Percentiles rank a stretch among this genome's conserved stretches.
These are phyloP conservation scores for Drosophila lini DNA, from an alignment of 1,140 invertebrate species.

Conservation along the genomic window DNA sequence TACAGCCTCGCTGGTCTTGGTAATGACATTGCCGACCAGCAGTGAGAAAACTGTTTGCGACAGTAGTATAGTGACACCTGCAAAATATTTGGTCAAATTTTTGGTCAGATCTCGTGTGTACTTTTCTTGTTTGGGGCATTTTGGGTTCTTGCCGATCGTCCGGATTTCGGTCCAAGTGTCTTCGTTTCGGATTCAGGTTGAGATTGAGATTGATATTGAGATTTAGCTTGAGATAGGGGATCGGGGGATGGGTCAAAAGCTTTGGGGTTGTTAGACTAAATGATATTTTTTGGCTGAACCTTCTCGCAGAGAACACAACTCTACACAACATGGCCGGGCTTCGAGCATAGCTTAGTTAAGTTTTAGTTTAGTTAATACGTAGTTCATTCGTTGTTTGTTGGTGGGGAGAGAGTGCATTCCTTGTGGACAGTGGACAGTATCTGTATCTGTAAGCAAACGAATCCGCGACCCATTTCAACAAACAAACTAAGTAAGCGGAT, in stretches of 20 bases:
- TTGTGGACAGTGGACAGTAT: conserved; percentile 24
- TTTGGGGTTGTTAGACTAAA: conserved; percentile 53
- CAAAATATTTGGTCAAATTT: conserved; percentile 72
- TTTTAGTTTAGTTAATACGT: conserved; percentile 6
- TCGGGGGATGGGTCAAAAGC: conserved; percentile 8
- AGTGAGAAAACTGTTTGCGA: conserved; percentile 99
- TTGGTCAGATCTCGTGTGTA: conserved; percentile 37
- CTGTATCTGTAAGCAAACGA: conserved; percentile 46
- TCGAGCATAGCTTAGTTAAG: conserved; percentile 19
- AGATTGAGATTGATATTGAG: background rate
- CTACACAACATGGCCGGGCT: conserved; percentile 17
- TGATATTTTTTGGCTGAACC: conserved; percentile 83
- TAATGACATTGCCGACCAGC: conserved; percentile 98
- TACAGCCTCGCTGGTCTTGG: conserved; percentile 98
- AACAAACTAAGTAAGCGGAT: conserved; percentile 42
- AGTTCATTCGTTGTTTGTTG: conserved; percentile 28
- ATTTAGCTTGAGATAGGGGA: conserved; percentile 14
- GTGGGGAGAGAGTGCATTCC: conserved; percentile 35
- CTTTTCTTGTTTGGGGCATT: background rate
- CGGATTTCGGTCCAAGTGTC: conserved; percentile 29
- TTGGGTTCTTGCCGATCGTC: conserved; percentile 13
- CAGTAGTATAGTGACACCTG: conserved; percentile 99
- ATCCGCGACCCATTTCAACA: conserved; percentile 44
- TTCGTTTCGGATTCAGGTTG: conserved; percentile 10
- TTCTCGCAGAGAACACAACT: conserved; percentile 59